Base-by-base conservation (phyloP, 2,113 vertebrate species). In the Leptocoma aspasia region DNA sequence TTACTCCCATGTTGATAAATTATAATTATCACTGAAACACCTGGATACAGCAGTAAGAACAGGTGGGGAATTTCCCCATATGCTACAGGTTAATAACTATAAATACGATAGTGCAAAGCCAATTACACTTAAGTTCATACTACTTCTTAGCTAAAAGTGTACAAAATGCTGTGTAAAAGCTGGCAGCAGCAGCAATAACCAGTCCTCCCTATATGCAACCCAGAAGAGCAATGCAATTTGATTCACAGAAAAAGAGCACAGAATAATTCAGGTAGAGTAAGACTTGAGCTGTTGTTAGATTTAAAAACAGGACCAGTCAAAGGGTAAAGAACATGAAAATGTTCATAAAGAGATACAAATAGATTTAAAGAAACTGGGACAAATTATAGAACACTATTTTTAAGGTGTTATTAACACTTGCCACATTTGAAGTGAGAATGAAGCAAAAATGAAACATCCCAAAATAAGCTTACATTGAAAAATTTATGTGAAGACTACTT, bases 11-110 rank as follows among this genome's bases (percentile, higher is more conserved):
- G 56, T 7, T 89, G 66, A 93, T 78, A 92, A 95, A 95, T 91
- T 88, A 78, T 54, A 95, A 90, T 92, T 86, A 92, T 68, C 54
- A 94, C 64, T 95, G 44, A 84, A 97, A 92, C 52, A 93, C 54
- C 85, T 97, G 95, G 57, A 94, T 85, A 49, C 19, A 56, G 57
- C 39, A 91, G 82, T 94, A 76, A 79, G 86, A 97, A 88, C 87
- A 97, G 83, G 91, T 81, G 57, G 65, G 64, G 76, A 91, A 94
- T 93, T 82, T 79, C 41, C 20, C 65, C 90, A 96, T 94, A 86
- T 97, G 91, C 44, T 94, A 79, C 61, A 61, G 54, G 79, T 78
- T 92, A 94, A 60, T 79, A 88, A 95, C 33, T 57, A 84, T 61
- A 93, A 86, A 75, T 33, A 86, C 47, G 37, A 82, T 31, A 56